Evolutionary conservation across 2,113 vertebrate genomes (phyloP), one percentile per base, ranked within the genome.

Genomic region (Haliaeetus leucogaster): DNA sequence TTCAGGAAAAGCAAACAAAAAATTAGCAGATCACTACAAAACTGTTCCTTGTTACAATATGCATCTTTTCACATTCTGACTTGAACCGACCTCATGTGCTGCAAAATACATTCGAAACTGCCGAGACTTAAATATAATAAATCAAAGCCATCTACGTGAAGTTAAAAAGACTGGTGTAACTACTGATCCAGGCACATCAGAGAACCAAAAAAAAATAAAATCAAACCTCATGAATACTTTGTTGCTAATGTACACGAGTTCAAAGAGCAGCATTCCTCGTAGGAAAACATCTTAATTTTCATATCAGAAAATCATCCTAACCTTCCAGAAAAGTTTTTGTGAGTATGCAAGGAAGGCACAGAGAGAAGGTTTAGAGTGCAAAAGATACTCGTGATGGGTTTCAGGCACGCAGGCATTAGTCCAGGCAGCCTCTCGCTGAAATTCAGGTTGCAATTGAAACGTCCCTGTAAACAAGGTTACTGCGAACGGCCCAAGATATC

Each of bases 391-490:
- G 26, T 79, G 88, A 93, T 36, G 56, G 34, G 50, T 93, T 96
- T 96, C 95, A 94, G 96, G 85, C 80, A 61, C 18, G 10, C 86
- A 95, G 90, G 93, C 93, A 77, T 88, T 89, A 82, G 84, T 93
- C 97, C 93, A 94, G 84, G 80, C 91, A 94, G 97, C 80, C 81
- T 96, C 95, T 90, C 21, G 0, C 96, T 95, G 96, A 98, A 97
- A 96, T 95, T 94, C 98, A 94, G 72, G 89, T 87, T 96, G 93
- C 95, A 85, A 94, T 50, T 59, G 48, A 92, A 97, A 97, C 17
- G 95, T 96, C 96, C 95, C 97, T 73, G 94, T 95, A 93, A 98
- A 97, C 96, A 97, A 97, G 96, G 98, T 97, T 96, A 94, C 89
- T 42, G 92, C 29, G 63, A 97, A 97, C 67, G 20, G 95, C 82